These are phyloP conservation scores for Apus apus DNA, from an alignment of 2,113 vertebrate species.

Conservation along the genomic window DNA sequence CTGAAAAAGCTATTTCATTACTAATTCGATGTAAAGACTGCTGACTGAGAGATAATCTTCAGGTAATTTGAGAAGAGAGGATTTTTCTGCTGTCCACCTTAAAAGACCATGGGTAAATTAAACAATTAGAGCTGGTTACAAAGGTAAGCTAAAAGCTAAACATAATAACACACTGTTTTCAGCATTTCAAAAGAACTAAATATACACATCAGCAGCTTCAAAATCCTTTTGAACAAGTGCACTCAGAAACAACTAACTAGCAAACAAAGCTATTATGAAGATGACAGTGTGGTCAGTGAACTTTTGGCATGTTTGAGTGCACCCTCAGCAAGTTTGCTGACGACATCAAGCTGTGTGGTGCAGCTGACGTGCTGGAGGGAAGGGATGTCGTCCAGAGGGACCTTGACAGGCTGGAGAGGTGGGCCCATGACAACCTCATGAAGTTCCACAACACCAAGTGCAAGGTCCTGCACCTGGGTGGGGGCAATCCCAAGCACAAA, in stretches of 20 bases:
- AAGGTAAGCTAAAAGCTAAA: constrained; percentile 62
- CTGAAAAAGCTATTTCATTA: not conserved
- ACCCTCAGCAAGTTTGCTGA: too few relatives aligned
- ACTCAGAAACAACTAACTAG: constrained; percentile 66
- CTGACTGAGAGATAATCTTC: not conserved
- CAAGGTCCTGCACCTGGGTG: too few relatives aligned
- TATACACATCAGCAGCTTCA: constrained; percentile 68
- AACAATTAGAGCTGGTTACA: constrained; percentile 41
- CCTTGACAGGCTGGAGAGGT: too few relatives aligned
- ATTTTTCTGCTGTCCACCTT: constrained; percentile 31
- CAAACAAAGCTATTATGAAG: constrained; percentile 69
- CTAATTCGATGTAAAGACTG: not conserved
- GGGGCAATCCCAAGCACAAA: too few relatives aligned
- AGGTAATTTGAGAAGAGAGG: not conserved
- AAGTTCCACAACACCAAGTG: too few relatives aligned
- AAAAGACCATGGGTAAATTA: constrained; percentile 1
- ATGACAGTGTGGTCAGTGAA: constrained; percentile 35
- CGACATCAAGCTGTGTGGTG: too few relatives aligned
- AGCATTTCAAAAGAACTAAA: constrained; percentile 68
- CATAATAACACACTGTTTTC: constrained; percentile 67
- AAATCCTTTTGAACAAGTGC: constrained; percentile 67
- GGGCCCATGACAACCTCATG: too few relatives aligned
- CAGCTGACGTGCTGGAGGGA: too few relatives aligned
- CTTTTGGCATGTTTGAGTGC: constrained; percentile 7
- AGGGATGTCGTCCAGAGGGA: too few relatives aligned